Evolutionary conservation across 2,113 vertebrate genomes (phyloP).

Genomic region (Bungarus multicinctus): DNA sequence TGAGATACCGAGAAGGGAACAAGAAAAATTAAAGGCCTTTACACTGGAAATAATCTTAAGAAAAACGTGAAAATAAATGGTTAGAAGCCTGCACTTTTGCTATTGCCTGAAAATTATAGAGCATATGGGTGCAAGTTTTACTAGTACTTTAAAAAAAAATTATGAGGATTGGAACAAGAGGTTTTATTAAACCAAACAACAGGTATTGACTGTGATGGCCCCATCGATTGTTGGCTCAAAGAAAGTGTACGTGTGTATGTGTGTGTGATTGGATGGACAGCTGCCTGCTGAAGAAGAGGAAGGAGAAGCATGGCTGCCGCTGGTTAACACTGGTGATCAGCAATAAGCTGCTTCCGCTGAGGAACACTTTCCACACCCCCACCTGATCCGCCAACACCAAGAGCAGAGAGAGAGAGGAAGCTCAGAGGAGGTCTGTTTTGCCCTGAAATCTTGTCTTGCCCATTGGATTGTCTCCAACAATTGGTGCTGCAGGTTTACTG

Average conservation of each 20-base stretch:
- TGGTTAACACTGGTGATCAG: no score
- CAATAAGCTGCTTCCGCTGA: no score
- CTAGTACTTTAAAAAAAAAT: background rate
- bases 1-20: background rate
- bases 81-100: background rate
- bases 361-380: no score
- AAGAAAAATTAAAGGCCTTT: background rate
- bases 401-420: no score
- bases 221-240: background rate
- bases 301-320: background rate
- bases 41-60: background rate
- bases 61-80: background rate
- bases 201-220: background rate
- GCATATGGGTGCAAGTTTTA: background rate
- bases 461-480: background rate
- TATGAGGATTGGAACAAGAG: background rate
- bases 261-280: background rate
- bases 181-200: background rate
- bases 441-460: background rate
- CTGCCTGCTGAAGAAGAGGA: background rate
- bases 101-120: background rate
- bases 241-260: background rate
- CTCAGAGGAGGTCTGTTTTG: background rate
- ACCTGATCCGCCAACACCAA: no score
- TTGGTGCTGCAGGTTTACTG: background rate